A percentile compares a stretch with the other conserved stretches of the same genome.
Evolutionary conservation across 2,797 vertebrate species (phyloP).

Genomic region (Platalea minor): DNA sequence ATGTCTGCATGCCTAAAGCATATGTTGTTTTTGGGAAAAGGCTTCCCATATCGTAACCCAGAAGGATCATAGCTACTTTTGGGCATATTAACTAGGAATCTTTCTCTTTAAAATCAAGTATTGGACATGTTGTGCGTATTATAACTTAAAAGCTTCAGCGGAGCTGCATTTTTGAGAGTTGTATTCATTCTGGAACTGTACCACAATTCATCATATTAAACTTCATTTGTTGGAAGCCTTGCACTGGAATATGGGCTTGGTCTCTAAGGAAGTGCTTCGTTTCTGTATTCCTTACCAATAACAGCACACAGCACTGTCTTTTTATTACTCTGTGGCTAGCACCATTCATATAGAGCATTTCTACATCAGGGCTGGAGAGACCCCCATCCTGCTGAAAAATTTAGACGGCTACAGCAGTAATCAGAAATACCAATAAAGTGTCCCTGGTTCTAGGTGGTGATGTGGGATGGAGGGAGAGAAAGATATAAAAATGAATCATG

Average conservation of each 20-base stretch:
- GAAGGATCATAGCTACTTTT: background rate
- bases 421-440: slow-evolving; percentile 83
- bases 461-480: slow-evolving; percentile 77
- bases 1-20: background rate
- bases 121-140: slow-evolving; percentile 21
- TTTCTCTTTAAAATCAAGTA: background rate
- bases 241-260: slow-evolving; percentile 69
- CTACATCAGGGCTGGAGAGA: slow-evolving; percentile 71
- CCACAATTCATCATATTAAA: slow-evolving; percentile 76
- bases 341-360: slow-evolving; percentile 43
- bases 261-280: slow-evolving; percentile 73
- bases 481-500: slow-evolving; percentile 85
- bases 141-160: slow-evolving; percentile 56
- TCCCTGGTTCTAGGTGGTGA: slow-evolving; percentile 75
- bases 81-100: background rate
- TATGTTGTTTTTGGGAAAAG: background rate
- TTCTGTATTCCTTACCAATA: slow-evolving; percentile 70
- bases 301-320: slow-evolving; percentile 50
- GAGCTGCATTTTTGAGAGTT: slow-evolving; percentile 63
- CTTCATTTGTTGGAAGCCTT: slow-evolving; percentile 76
- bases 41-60: background rate
- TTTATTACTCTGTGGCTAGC: slow-evolving; percentile 72
- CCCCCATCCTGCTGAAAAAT: slow-evolving; percentile 79
- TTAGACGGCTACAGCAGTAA: slow-evolving; percentile 78
- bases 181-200: slow-evolving; percentile 45